These are phyloP conservation scores for Lasioglossum lativentre DNA, from an alignment of 2,888 invertebrate genomes.

Conservation along the genomic window DNA sequence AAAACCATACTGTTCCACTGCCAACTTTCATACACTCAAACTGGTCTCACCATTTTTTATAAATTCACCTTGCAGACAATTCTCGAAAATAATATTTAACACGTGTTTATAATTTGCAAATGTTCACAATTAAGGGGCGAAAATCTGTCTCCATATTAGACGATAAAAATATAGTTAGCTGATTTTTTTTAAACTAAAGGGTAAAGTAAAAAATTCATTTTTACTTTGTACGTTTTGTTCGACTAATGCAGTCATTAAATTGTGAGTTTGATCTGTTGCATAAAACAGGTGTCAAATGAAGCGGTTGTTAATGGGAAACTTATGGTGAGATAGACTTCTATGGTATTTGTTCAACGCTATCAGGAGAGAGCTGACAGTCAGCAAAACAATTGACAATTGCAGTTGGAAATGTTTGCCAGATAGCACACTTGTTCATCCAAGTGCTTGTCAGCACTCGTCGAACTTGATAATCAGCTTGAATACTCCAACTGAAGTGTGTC, in stretches of 20 bases:
- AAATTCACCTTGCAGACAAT: neutral
- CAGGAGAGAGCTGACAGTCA: neutral
- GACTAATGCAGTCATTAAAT: neutral
- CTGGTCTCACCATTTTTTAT: neutral
- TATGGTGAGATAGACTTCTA: neutral
- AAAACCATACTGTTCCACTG: neutral
- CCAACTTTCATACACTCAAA: no score
- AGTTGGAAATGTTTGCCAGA: constrained; percentile 3
- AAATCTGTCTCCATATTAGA: no score
- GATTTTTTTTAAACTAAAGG: no score
- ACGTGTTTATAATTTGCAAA: no score
- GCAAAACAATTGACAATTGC: neutral
- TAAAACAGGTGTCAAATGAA: neutral
- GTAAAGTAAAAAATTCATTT: no score
- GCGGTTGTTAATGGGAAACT: no score
- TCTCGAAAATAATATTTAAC: neutral
- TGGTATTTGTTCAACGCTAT: neutral
- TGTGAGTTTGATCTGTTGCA: neutral
- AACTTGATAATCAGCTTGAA: constrained; percentile 2
- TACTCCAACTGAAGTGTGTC: neutral
- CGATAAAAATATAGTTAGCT: no score
- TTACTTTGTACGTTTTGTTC: neutral
- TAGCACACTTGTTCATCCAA: neutral
- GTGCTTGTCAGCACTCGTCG: constrained; percentile 9
- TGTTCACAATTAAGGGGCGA: no score